phyloP scores from a whole-genome alignment of 2,797 vertebrate genomes.

The Glossophaga mutica region DNA sequence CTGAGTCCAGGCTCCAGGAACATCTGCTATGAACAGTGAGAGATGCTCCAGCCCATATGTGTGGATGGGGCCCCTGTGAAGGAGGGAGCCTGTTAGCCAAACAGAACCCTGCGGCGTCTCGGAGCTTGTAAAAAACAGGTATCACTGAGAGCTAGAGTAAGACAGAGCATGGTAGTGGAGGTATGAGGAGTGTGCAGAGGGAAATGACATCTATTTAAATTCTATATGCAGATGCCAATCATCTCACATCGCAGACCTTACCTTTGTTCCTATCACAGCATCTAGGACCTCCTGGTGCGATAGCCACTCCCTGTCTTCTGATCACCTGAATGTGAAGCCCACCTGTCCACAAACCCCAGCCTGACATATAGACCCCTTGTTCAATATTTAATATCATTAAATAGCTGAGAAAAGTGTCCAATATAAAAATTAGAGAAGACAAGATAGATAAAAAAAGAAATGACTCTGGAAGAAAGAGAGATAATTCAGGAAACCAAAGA shows the following conservation, averaged over 20 bases:
- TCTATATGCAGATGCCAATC: not conserved
- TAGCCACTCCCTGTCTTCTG: not conserved
- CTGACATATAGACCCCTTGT: not conserved
- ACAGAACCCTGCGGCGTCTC: not conserved
- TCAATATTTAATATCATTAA: not conserved
- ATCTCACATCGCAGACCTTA: not conserved
- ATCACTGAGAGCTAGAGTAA: not conserved
- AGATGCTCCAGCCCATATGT: not conserved
- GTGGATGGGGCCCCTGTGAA: not conserved
- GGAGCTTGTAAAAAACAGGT: not conserved
- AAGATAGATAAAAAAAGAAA: not conserved
- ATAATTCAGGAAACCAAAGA: not conserved
- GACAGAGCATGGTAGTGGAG: not conserved
- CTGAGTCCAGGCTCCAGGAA: not conserved
- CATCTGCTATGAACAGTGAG: not conserved
- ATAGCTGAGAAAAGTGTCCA: not conserved
- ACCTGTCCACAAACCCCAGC: not conserved
- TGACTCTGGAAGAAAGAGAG: not conserved
- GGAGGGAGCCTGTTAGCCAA: not conserved
- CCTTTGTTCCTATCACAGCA: not conserved
- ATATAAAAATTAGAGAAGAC: not conserved
- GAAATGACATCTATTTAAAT: not conserved
- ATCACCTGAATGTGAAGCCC: not conserved
- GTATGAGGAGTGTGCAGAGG: not conserved
- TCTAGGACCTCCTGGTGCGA: not conserved